Evolutionary conservation across 1,140 invertebrate species (phyloP).

Genomic region (Papilio dardanus): DNA sequence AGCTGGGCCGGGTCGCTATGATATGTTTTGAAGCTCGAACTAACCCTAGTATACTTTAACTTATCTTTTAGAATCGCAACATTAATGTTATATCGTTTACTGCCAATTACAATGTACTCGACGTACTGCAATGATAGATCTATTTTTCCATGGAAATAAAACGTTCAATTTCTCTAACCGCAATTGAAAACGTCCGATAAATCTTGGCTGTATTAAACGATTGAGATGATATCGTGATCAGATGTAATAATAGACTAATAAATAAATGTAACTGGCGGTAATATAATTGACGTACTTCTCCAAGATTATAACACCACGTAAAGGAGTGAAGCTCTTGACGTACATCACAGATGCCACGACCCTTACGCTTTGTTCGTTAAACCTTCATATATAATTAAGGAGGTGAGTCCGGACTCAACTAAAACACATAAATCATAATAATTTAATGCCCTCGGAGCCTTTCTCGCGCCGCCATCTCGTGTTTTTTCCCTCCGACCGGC

Average conservation of each 20-base stretch:
- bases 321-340: conserved; percentile 18
- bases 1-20: no score
- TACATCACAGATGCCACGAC: conserved; percentile 48
- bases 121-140: background rate
- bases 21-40: no score
- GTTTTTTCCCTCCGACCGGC: conserved; percentile 70
- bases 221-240: background rate
- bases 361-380: conserved; percentile 67
- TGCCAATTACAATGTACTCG: background rate
- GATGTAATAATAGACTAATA: background rate
- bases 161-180: background rate
- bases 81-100: background rate
- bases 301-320: background rate
- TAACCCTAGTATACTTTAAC: background rate
- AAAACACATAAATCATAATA: conserved; percentile 81
- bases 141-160: background rate
- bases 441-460: conserved; percentile 72
- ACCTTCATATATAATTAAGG: conserved; percentile 77
- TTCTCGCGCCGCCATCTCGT: conserved; percentile 56
- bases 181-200: background rate
- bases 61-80: background rate
- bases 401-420: conserved; percentile 60
- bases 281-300: background rate
- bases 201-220: background rate
- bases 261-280: background rate